Base-by-base conservation (phyloP, 2,113 vertebrate species). In the Lota lota region DNA sequence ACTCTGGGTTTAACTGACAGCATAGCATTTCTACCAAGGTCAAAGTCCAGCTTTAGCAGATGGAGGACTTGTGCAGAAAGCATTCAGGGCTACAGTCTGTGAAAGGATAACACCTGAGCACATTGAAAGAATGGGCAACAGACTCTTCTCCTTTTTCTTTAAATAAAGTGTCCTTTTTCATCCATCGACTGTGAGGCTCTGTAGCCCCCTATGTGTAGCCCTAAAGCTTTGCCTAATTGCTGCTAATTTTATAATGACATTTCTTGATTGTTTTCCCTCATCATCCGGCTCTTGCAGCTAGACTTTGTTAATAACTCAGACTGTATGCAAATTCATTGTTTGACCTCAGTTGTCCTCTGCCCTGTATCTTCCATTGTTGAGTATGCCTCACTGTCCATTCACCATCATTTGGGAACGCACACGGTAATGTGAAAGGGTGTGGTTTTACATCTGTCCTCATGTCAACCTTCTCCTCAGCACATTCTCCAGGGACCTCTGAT, bases 401-500 rank as follows among this genome's bases (percentile, higher is more conserved):
- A 11, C 57, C 65, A 64, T 64, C 33, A 67, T 74, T 60, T 40
- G 8, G 11, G 22, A 11, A 54, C 22, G 50, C 51, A 16, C 5
- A 2, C 20, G 54, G 20, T 6, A 59, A 63, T 51, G 36, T 22
- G 7, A 62, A 50, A 56, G 67, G 60, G 36, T 58, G 40, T 20
- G 18, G 0, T 10, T 68, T 60, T 22, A 8, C 17, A 4, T 51
- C 21, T 19, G 19, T 53, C 54, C 24, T 19, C 21, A 10, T 56
- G 51, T 63, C 57, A 59, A 11, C 8, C 1, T 22, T 51, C 47
- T 69, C 56, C 61, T 61, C 4, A 17, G 19, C 19, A 5, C 21
- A 0, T 1, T 68, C 36, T 67, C 57, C 8, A 0, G 53, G 22
- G 66, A 36, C 19, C 59, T 20, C 19, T 18, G 16, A 33, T n/a